These are phyloP conservation scores for Meloidogyne hapla DNA, from an alignment of 1,140 invertebrate genomes.

Conservation along the genomic window DNA sequence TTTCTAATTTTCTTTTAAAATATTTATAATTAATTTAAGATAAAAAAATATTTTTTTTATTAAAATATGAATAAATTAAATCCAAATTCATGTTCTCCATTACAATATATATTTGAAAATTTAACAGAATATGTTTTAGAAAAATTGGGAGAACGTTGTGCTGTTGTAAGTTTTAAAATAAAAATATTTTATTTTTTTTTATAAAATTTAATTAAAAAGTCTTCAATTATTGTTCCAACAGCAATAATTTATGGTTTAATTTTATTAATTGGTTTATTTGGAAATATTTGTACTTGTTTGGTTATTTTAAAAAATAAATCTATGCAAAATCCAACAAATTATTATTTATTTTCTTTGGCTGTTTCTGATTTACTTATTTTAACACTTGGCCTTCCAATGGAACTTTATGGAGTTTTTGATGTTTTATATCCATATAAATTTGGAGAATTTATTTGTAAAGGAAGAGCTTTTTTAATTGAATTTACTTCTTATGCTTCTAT, in stretches of 20 bases:
- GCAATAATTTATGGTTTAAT: slow-evolving; percentile 53
- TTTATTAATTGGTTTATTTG: slow-evolving; percentile 80
- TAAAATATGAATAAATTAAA: slow-evolving; percentile 2
- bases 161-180: slow-evolving; percentile 31
- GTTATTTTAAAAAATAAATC: slow-evolving; percentile 85
- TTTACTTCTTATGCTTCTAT: slow-evolving; percentile 76
- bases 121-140: slow-evolving; percentile 46
- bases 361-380: slow-evolving; percentile 86
- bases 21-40: neutral
- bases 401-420: slow-evolving; percentile 55
- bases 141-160: slow-evolving; percentile 51
- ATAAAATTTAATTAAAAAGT: slow-evolving; percentile 31
- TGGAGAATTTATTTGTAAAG: slow-evolving; percentile 56
- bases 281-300: slow-evolving; percentile 86
- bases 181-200: slow-evolving; percentile 18
- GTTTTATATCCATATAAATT: slow-evolving; percentile 56
- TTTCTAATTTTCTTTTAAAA: neutral
- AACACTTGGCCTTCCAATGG: slow-evolving; percentile 65
- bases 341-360: slow-evolving; percentile 70
- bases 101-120: slow-evolving; percentile 31
- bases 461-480: slow-evolving; percentile 60
- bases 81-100: slow-evolving; percentile 30
- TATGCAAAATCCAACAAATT: slow-evolving; percentile 76
- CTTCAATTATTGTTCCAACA: slow-evolving; percentile 51
- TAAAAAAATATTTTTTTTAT: neutral